These are phyloP conservation scores for Peromyscus nudipes DNA, from an alignment of 2,797 vertebrate species.

Conservation along the genomic window DNA sequence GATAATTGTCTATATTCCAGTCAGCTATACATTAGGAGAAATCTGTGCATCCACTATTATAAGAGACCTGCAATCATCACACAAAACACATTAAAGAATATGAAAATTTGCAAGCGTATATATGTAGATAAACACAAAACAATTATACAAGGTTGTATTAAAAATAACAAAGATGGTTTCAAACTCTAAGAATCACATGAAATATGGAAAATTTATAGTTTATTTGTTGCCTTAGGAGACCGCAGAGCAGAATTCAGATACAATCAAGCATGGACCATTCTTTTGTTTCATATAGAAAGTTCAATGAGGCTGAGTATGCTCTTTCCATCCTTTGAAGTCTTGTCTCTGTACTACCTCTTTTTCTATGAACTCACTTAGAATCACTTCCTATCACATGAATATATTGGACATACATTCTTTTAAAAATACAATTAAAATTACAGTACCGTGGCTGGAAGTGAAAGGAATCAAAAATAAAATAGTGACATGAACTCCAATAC, in stretches of 20 bases:
- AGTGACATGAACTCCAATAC: background rate
- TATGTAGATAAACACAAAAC: background rate
- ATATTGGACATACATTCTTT: background rate
- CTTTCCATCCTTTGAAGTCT: background rate
- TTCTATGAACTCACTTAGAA: background rate
- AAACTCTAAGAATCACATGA: background rate
- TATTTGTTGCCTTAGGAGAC: background rate
- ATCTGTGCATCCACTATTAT: background rate
- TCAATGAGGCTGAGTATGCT: background rate
- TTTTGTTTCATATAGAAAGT: background rate
- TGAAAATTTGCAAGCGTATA: background rate
- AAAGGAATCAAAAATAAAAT: constrained; percentile 17
- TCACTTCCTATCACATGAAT: background rate
- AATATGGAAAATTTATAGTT: background rate
- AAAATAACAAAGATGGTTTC: background rate
- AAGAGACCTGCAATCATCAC: background rate
- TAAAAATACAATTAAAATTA: background rate
- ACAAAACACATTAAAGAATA: constrained; percentile 8
- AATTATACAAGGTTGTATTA: background rate
- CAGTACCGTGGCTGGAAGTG: background rate
- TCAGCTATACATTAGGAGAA: constrained; percentile 24
- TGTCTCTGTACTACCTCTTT: background rate
- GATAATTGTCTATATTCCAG: background rate
- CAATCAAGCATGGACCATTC: background rate
- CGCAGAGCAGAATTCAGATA: background rate